Conservation (phyloP, 2,113 vertebrate genomes). For the Physeter macrocephalus region DNA sequence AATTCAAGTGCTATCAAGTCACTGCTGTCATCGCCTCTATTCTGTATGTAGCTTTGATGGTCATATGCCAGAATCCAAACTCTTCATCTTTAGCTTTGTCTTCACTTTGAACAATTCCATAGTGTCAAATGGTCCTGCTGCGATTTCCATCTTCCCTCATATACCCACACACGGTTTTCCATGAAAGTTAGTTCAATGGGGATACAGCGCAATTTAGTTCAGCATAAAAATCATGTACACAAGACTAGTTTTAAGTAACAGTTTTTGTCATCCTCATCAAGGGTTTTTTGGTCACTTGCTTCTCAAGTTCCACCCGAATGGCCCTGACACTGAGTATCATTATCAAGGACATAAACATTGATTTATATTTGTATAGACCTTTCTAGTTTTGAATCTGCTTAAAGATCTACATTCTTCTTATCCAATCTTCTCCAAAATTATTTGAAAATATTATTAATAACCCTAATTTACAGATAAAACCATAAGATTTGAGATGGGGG, state of each 20-base stretch:
- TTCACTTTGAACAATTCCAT: not conserved
- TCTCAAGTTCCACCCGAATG: not conserved
- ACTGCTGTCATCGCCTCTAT: not conserved
- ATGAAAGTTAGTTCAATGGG: not conserved
- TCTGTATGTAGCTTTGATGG: not conserved
- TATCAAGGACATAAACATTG: not conserved
- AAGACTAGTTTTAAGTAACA: not conserved
- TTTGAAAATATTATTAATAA: constrained; percentile 4
- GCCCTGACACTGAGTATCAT: not conserved
- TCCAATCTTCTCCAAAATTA: not conserved
- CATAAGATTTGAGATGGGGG: not conserved
- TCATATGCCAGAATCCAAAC: not conserved
- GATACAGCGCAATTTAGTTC: not conserved
- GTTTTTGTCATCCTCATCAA: not conserved
- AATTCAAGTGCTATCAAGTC: not conserved
- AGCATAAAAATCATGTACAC: not conserved
- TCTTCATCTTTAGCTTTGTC: not conserved
- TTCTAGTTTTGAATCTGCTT: not conserved
- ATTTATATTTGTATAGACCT: not conserved
- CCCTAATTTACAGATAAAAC: not conserved
- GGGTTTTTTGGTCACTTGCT: not conserved
- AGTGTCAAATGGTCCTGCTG: not conserved
- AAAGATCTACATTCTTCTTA: not conserved
- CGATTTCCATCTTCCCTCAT: not conserved
- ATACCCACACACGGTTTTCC: not conserved